phyloP scores from a whole-genome alignment of 2,888 invertebrate species.

The Epirrita christyi region DNA sequence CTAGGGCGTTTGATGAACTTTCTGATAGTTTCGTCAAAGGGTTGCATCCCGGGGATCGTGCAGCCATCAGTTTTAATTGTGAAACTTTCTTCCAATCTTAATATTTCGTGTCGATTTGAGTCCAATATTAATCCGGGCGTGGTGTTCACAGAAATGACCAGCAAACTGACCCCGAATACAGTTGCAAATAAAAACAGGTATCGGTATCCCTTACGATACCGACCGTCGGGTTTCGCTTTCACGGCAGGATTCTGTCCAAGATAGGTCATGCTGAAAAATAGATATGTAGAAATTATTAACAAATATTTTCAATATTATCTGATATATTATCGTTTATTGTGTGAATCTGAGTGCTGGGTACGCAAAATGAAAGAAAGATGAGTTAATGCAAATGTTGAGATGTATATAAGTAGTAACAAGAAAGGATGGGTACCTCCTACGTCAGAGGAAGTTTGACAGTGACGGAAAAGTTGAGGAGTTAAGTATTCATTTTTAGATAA shows the following conservation, averaged over 20 bases:
- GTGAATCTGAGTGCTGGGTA: too few species aligned
- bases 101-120: slow-evolving; percentile 44
- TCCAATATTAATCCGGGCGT: slow-evolving; percentile 45
- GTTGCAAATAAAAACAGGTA: slow-evolving; percentile 66
- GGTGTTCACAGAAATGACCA: slow-evolving; percentile 65
- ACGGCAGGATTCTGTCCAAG: slow-evolving; percentile 42
- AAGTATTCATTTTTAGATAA: too few species aligned
- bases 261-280: slow-evolving; percentile 67
- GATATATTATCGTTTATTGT: too few species aligned
- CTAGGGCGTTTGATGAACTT: slow-evolving; percentile 80
- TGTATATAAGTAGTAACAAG: too few species aligned
- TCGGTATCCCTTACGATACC: slow-evolving; percentile 55
- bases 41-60: slow-evolving; percentile 86
- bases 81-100: slow-evolving; percentile 60
- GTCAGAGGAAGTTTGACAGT: too few species aligned
- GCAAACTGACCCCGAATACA: slow-evolving; percentile 64
- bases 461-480: too few species aligned
- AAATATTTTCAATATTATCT: too few species aligned
- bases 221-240: slow-evolving; percentile 43
- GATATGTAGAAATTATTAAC: too few species aligned
- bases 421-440: too few species aligned
- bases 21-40: slow-evolving; percentile 84
- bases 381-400: too few species aligned
- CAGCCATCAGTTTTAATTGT: slow-evolving; percentile 87
- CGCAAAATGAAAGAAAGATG: too few species aligned